Conservation (phyloP, 2,797 vertebrate genomes). For the Semaprochilodus insignis region DNA sequence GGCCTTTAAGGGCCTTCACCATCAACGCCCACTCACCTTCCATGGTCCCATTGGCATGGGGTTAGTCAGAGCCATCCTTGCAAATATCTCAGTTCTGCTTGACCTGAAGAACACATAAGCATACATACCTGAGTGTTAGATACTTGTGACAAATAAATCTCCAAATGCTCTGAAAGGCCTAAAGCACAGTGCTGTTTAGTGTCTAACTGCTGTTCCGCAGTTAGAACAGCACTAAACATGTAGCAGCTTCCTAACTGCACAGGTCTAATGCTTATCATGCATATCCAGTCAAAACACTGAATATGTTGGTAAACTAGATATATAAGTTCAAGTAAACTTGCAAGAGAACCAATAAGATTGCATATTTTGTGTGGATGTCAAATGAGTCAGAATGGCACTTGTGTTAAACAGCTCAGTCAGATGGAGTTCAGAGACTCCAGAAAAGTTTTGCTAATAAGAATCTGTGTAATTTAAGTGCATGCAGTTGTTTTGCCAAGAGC, state of each 20-base stretch:
- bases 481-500: neutral
- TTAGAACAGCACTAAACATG: constrained; percentile 37
- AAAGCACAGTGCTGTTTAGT: neutral
- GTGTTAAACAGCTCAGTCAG: too few species aligned
- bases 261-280: constrained; percentile 23
- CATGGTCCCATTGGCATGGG: constrained; percentile 89
- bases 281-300: neutral
- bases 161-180: neutral
- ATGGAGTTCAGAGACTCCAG: neutral
- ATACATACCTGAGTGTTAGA: neutral
- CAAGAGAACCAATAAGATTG: neutral
- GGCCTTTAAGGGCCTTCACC: neutral
- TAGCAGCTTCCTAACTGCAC: neutral
- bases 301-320: neutral
- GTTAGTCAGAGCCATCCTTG: constrained; percentile 93
- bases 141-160: neutral
- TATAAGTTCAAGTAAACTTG: neutral
- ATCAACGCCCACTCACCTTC: constrained; percentile 83
- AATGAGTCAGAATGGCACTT: neutral
- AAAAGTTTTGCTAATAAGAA: constrained; percentile 1
- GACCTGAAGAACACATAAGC: constrained; percentile 61
- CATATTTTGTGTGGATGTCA: neutral
- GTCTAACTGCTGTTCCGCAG: neutral
- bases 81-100: constrained; percentile 68
- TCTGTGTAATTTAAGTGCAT: neutral